These are phyloP conservation scores for Eupithecia pulchellata DNA, from an alignment of 2,888 invertebrate species.

Conservation along the genomic window DNA sequence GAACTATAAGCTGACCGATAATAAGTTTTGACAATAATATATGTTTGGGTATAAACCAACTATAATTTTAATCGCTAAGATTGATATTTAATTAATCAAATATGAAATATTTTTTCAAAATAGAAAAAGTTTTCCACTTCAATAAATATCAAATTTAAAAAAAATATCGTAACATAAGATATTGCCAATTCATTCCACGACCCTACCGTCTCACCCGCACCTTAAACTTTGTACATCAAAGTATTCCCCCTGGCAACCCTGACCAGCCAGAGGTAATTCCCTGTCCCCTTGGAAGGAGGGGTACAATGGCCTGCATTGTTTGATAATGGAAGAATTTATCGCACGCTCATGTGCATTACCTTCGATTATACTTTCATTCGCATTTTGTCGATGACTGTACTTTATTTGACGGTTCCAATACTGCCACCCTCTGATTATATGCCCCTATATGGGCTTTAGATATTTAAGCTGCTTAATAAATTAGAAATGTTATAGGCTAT, in stretches of 20 bases:
- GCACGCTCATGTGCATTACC: constrained; percentile 48
- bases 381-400: constrained; percentile 21
- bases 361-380: constrained; percentile 27
- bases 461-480: constrained; percentile 5
- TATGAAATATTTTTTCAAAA: too few species aligned
- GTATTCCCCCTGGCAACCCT: constrained; percentile 22
- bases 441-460: constrained; percentile 6
- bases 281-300: constrained; percentile 27
- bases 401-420: constrained; percentile 15
- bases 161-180: not conserved
- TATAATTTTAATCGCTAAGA: not conserved
- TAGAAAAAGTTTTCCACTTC: not conserved
- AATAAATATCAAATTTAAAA: not conserved
- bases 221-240: constrained; percentile 9
- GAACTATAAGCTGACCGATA: not conserved
- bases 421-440: constrained; percentile 8
- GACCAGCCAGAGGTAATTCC: constrained; percentile 53
- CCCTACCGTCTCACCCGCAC: constrained; percentile 7
- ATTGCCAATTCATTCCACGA: not conserved
- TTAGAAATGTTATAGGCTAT: not conserved
- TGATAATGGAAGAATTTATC: constrained; percentile 64
- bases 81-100: too few species aligned
- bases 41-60: not conserved
- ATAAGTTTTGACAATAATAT: not conserved
- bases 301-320: constrained; percentile 52